These are phyloP conservation scores for Ornithoptera alexandrae DNA, from an alignment of 2,888 invertebrate genomes.

Conservation along the genomic window DNA sequence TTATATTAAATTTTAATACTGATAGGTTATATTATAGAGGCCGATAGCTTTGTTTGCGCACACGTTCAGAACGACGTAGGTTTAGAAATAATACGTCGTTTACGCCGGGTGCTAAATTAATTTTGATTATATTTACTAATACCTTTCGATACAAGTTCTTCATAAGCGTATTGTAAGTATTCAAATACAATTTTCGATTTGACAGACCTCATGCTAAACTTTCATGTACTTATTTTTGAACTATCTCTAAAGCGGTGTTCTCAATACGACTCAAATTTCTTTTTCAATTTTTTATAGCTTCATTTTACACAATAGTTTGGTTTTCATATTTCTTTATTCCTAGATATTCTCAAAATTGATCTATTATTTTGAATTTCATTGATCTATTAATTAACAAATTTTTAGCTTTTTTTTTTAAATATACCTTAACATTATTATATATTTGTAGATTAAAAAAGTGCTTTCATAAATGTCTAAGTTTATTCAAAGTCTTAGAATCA, in stretches of 20 bases:
- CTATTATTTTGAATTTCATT: no score
- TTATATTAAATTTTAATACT: neutral
- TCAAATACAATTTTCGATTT: slow-evolving; percentile 2
- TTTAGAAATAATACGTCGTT: slow-evolving; percentile 50
- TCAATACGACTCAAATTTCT: neutral
- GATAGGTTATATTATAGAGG: slow-evolving; percentile 19
- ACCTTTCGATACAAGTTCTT: slow-evolving; percentile 15
- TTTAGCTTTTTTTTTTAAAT: no score
- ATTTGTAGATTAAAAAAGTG: no score
- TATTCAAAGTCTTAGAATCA: no score
- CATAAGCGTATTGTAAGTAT: slow-evolving; percentile 7
- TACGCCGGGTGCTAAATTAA: slow-evolving; percentile 46
- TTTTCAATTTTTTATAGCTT: no score
- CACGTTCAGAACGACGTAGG: slow-evolving; percentile 61
- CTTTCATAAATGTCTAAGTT: no score
- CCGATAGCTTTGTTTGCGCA: slow-evolving; percentile 40
- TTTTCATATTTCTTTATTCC: no score
- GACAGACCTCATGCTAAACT: neutral
- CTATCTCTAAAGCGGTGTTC: neutral
- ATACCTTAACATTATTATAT: no score
- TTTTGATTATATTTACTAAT: slow-evolving; percentile 28
- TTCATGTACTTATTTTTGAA: neutral
- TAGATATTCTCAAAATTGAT: no score
- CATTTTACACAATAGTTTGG: no score
- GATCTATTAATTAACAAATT: no score